These are phyloP conservation scores for Sinonovacula constricta DNA, from an alignment of 1,140 invertebrate species.

Conservation along the genomic window DNA sequence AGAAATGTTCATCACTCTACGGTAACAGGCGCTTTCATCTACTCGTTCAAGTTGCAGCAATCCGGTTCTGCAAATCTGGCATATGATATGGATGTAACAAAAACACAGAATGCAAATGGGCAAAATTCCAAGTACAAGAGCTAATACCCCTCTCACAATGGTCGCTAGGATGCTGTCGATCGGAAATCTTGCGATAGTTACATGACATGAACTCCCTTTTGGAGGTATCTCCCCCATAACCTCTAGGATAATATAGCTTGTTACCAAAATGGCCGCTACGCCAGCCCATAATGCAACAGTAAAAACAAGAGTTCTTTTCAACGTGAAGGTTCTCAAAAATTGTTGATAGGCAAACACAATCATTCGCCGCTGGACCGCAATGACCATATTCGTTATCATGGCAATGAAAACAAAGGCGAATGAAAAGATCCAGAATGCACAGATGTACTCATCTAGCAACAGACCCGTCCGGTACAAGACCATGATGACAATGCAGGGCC, in stretches of 20 bases:
- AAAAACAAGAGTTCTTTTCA: too few relatives aligned
- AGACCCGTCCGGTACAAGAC: background rate
- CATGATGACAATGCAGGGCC: conserved; percentile 6
- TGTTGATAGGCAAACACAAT: conserved; percentile 21
- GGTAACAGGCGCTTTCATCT: conserved; percentile 4
- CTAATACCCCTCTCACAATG: background rate
- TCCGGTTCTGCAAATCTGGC: conserved; percentile 12
- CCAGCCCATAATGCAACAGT: too few relatives aligned
- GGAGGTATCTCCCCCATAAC: too few relatives aligned
- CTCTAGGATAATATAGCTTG: too few relatives aligned
- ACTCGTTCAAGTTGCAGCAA: conserved; percentile 4
- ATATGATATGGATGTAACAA: conserved; percentile 3
- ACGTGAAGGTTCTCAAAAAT: conserved; percentile 1
- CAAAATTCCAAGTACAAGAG: background rate
- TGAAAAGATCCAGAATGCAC: conserved; percentile 17
- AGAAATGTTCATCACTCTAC: conserved; percentile 1
- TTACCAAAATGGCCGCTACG: background rate
- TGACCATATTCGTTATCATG: conserved; percentile 6
- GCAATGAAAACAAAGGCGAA: conserved; percentile 13
- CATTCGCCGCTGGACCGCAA: conserved; percentile 16
- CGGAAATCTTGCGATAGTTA: background rate
- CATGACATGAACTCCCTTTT: conserved; percentile 5
- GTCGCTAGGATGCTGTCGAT: background rate
- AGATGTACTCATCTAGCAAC: conserved; percentile 1
- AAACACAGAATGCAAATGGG: conserved; percentile 3